Evolutionary conservation across 2,888 invertebrate genomes (phyloP).

Genomic region (Enoplolaimus lenunculus): DNA sequence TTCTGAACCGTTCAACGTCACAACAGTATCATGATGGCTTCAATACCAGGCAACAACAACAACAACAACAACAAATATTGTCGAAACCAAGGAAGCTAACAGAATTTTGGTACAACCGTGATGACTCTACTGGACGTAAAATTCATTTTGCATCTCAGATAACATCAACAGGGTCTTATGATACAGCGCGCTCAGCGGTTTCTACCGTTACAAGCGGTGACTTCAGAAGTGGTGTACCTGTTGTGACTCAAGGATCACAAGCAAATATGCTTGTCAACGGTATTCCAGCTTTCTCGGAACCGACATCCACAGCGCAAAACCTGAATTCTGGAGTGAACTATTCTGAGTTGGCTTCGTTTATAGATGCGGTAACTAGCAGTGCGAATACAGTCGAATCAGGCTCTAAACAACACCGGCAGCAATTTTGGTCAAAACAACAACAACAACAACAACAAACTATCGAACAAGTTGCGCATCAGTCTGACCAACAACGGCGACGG

Average conservation of each 20-base stretch:
- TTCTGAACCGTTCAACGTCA: not conserved
- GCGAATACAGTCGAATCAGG: not conserved
- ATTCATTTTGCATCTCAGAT: not conserved
- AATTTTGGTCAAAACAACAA: not conserved
- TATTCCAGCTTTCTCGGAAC: not conserved
- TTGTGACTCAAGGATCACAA: not conserved
- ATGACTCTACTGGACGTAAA: not conserved
- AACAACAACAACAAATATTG: too few relatives aligned
- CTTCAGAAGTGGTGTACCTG: too few relatives aligned
- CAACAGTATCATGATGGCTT: not conserved
- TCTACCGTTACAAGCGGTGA: too few relatives aligned
- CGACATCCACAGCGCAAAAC: not conserved
- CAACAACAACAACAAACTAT: not conserved
- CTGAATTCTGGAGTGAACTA: not conserved
- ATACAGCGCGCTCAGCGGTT: too few relatives aligned
- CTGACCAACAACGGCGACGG: not conserved
- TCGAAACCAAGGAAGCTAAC: not conserved
- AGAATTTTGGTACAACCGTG: not conserved
- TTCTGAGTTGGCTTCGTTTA: not conserved
- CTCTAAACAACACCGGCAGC: not conserved
- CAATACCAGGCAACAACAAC: too few relatives aligned
- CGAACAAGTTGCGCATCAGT: not conserved
- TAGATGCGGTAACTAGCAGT: not conserved
- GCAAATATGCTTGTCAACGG: not conserved
- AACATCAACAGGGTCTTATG: not conserved